Percentiles rank a stretch among this genome's conserved stretches.
Conservation (phyloP, 2,113 vertebrate species). For the Sterrhoptilus dennistouni region DNA sequence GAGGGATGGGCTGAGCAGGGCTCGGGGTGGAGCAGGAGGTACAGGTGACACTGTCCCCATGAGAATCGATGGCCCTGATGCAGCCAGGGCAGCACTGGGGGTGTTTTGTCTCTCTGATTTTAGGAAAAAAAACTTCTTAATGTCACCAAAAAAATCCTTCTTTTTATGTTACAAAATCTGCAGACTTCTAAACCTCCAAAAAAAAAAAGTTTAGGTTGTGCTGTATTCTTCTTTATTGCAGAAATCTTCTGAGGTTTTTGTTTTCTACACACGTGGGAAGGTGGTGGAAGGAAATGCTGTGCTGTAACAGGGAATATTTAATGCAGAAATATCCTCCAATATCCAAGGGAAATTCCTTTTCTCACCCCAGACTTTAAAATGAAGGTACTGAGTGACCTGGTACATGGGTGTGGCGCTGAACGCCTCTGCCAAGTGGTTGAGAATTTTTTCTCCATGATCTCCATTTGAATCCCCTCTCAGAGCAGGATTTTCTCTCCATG, state of each 20-base stretch:
- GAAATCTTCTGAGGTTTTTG: not conserved
- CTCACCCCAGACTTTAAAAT: not conserved
- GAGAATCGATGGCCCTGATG: not conserved
- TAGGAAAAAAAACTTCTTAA: not conserved
- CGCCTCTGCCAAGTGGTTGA: not conserved
- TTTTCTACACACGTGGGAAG: fast-evolving
- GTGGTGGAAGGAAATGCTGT: not conserved
- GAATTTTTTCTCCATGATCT: not conserved
- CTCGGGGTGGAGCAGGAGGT: not conserved
- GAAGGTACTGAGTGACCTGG: not conserved
- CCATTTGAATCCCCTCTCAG: not conserved
- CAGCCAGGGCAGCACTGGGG: not conserved
- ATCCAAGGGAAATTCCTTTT: not conserved
- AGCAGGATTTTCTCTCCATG: not conserved
- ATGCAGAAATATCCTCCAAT: not conserved
- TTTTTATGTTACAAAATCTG: not conserved
- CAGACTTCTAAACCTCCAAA: not conserved
- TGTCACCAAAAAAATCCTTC: no score
- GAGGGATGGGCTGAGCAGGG: fast-evolving
- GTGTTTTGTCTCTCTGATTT: not conserved
- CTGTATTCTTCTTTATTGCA: not conserved
- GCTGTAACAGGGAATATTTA: not conserved
- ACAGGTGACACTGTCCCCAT: not conserved
- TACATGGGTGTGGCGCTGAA: not conserved
- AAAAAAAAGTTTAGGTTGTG: not conserved